Evolutionary conservation across 2,113 vertebrate species (phyloP).

Genomic region (Spheniscus mendiculus): DNA sequence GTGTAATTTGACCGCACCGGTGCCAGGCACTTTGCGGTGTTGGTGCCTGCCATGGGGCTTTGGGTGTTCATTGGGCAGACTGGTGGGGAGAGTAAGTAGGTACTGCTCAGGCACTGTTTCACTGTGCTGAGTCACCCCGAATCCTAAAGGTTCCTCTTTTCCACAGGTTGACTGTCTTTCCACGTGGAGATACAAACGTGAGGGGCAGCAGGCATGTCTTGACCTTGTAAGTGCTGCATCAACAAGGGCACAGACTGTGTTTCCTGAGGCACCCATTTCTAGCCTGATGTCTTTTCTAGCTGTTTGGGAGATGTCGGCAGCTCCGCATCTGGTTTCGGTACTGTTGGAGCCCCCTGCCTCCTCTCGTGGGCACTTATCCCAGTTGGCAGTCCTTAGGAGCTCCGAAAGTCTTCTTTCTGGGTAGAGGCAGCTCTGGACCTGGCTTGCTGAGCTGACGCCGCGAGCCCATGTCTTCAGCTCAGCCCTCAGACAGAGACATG

Average conservation of each 20-base stretch:
- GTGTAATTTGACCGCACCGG: background rate
- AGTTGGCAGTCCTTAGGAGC: background rate
- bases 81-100: no score
- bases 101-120: background rate
- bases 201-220: background rate
- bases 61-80: background rate
- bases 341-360: background rate
- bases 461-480: background rate
- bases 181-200: background rate
- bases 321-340: no score
- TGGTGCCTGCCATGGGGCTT: background rate
- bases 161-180: background rate
- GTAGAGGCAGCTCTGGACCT: background rate
- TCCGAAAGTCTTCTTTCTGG: background rate
- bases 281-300: background rate
- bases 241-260: background rate
- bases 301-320: background rate
- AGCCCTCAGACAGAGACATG: background rate
- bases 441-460: background rate
- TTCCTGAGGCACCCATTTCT: background rate
- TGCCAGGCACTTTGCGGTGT: background rate
- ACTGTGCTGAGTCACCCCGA: accelerated
- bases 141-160: background rate
- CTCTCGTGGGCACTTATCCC: background rate
- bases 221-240: background rate